Evolutionary conservation across 2,888 invertebrate species (phyloP), one percentile per base, ranked within the genome.

Genomic region (Tenthredo mesomela): DNA sequence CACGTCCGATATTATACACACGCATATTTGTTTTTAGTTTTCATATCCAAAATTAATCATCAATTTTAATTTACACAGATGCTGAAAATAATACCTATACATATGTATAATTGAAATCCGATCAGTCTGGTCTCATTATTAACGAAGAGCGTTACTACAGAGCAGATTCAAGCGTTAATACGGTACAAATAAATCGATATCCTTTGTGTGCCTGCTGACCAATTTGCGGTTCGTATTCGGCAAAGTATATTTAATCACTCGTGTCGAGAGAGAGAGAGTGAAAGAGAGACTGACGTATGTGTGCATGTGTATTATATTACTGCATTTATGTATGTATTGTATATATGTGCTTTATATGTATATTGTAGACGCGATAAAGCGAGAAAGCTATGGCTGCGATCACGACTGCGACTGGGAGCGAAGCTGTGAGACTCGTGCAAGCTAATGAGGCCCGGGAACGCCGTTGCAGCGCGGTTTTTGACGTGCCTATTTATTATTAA

Each of bases 401-500:
- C 5, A 3, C n/a, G 33, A 70, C 70, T 18, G 12, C 25, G 70
- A 70, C 18, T 90, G 88, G 88, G 84, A 85, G 82, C 85, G 84
- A 86, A 87, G 85, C 87, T 85, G 58, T 85, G 83, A 86, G 86
- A 85, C 86, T 84, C 85, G 80, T 84, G 70, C 84, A 80, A 84
- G 85, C 89, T 90, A 88, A 90, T 91, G 90, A 90, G 90, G 88
- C 87, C 86, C 86, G 87, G 85, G 82, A 82, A 82, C 82, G 71
- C 85, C 80, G 84, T 86, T 70, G 83, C 73, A 82, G 21, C 80
- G 71, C 77, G 84, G 82, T 88, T 89, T 87, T 87, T 86, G 85
- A 85, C 84, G 86, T 85, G 86, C 87, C 89, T 89, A 89, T 91
- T 91, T 90, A 89, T 91, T 91, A 91, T 91, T 90, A 89, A 90